phyloP scores from a whole-genome alignment of 2,888 invertebrate genomes.

The Acleris emargana region DNA sequence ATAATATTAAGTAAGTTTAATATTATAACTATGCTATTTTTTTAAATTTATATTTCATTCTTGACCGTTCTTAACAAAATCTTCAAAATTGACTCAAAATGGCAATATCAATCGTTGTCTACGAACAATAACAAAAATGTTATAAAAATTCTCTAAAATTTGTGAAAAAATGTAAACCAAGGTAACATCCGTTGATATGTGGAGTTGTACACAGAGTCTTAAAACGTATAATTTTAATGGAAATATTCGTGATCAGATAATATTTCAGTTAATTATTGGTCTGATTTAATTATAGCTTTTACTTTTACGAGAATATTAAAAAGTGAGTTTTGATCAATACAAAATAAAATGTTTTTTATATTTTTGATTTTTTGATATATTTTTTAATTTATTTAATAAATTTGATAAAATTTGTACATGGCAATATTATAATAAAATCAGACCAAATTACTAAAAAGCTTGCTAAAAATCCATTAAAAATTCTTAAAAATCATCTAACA shows the following conservation, averaged over 20 bases:
- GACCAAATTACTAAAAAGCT: slow-evolving; percentile 52
- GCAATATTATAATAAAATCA: slow-evolving; percentile 47
- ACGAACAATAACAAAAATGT: slow-evolving; percentile 8
- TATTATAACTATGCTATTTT: too few species aligned
- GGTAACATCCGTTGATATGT: slow-evolving; percentile 68
- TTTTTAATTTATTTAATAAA: not conserved
- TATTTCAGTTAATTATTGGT: slow-evolving; percentile 27
- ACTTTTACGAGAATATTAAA: slow-evolving; percentile 19
- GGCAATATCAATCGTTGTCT: slow-evolving; percentile 22
- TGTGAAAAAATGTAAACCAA: slow-evolving; percentile 44
- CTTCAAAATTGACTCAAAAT: slow-evolving; percentile 10
- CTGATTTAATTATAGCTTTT: slow-evolving; percentile 41
- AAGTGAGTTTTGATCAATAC: not conserved
- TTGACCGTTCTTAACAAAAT: not conserved
- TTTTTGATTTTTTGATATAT: not conserved
- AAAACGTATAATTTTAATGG: slow-evolving; percentile 57
- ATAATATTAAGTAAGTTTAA: too few species aligned
- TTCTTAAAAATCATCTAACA: slow-evolving; percentile 58
- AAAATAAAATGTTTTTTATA: not conserved
- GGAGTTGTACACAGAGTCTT: slow-evolving; percentile 56
- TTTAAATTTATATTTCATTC: too few species aligned
- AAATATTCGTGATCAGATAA: slow-evolving; percentile 44
- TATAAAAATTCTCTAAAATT: slow-evolving; percentile 32
- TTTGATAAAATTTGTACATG: not conserved
- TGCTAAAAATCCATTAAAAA: slow-evolving; percentile 47